Base-by-base conservation (phyloP, 2,797 vertebrate genomes). In the Gobio occitaniae region DNA sequence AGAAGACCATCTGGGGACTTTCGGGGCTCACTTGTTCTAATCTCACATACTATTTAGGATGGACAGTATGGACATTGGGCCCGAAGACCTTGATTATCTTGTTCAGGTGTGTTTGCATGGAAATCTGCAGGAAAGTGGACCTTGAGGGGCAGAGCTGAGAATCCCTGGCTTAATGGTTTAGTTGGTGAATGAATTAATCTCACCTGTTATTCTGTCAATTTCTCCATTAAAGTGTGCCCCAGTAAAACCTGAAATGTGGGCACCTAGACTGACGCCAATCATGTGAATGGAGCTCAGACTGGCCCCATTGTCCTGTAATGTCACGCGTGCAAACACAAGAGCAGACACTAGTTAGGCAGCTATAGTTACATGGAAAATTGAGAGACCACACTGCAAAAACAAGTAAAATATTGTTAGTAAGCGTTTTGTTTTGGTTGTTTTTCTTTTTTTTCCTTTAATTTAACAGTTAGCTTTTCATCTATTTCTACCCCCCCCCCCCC, bases 141-240 rank as follows among this genome's bases (percentile, higher is more conserved):
- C 2, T 16, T 1, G 25, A 32, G 25, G 63, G 63, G 29, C 63
- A 32, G 61, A 32, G 61, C 7, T 32, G 61, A 65, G 61, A 65
- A 65, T 1, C 13, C 25, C 29, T 32, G 25, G 13, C 6, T 29
- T 38, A 50, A 10, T 13, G 2, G 7, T 63, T 65, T 32, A 44
- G 12, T 29, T 65, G 32, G 32, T 19, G 15, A 63, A 54, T 15
- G 16, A 4, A 50, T 5, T 8, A 66, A 50, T 9, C 87, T 93
- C 90, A 99, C 98, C 98, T 93, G 98, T 98, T 89, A 99, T 99
- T 93, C 97, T 96, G 91, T 97, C 97, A 80, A 99, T 92, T 83
- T 86, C 69, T 2, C 97, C 96, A 2, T 94, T 90, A 61, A 98
- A 94, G 3, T 90, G 93, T 41, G 96, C 95, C 2, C 98, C 98